These are phyloP conservation scores for Sarcophaga subvicina DNA, from an alignment of 2,888 invertebrate genomes.

Conservation along the genomic window DNA sequence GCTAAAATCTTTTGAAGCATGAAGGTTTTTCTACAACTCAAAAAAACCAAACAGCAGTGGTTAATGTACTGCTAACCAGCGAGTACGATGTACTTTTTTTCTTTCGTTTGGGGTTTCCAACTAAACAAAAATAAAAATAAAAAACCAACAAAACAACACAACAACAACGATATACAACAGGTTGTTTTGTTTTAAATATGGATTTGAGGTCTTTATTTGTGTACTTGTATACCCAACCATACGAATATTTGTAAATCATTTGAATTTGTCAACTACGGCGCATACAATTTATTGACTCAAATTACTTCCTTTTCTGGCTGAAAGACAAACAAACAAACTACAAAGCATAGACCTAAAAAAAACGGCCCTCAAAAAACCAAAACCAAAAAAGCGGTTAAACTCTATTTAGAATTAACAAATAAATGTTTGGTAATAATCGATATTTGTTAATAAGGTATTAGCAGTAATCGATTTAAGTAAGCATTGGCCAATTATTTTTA, in stretches of 20 bases:
- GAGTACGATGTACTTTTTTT: conserved; percentile 17
- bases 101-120: conserved; percentile 1
- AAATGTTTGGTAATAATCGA: conserved; percentile 9
- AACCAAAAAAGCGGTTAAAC: background rate
- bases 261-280: conserved; percentile 35
- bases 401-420: conserved; percentile 2
- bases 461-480: too few species aligned
- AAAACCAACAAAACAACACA: too few species aligned
- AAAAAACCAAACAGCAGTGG: conserved; percentile 9
- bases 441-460: background rate
- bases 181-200: conserved; percentile 15
- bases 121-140: background rate
- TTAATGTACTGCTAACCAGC: background rate
- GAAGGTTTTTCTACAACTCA: conserved; percentile 63
- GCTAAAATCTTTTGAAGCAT: conserved; percentile 68
- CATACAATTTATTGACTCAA: conserved; percentile 4
- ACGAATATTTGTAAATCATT: conserved; percentile 26
- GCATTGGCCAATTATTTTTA: background rate
- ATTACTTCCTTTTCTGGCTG: conserved; percentile 28
- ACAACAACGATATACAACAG: background rate
- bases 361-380: background rate
- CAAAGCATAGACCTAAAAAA: conserved; percentile 15
- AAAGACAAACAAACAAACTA: background rate
- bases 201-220: conserved; percentile 1
- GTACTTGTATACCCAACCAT: background rate